A percentile compares a stretch with the other conserved stretches of the same genome.
phyloP scores from a whole-genome alignment of 2,113 vertebrate genomes.

The Arizona elegans region DNA sequence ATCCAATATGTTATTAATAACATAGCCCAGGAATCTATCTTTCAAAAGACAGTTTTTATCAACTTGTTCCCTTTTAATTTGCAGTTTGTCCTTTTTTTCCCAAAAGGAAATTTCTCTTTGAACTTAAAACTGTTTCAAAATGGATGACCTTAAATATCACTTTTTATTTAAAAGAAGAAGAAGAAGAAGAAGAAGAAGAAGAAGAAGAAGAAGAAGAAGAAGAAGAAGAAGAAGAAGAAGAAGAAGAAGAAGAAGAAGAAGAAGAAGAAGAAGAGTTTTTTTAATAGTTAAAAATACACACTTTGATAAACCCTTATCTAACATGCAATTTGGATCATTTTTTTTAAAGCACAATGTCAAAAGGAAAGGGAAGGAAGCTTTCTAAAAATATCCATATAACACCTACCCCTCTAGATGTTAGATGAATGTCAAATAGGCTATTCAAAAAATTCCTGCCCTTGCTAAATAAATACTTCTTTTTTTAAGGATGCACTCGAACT shows the following conservation, averaged over 20 bases:
- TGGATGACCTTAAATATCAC: constrained; percentile 34
- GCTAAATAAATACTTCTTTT: not conserved
- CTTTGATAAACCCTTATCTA: constrained; percentile 1
- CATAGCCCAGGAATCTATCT: constrained; percentile 45
- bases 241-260: too few species aligned
- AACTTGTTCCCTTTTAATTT: constrained; percentile 54
- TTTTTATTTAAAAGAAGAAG: not conserved
- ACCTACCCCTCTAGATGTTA: not conserved
- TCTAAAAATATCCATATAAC: not conserved
- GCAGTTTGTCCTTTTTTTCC: constrained; percentile 54
- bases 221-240: too few species aligned
- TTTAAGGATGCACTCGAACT: not conserved
- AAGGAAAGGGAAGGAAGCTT: not conserved
- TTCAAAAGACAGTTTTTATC: constrained; percentile 59
- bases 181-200: too few species aligned
- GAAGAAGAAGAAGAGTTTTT: not conserved
- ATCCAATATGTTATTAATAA: constrained; percentile 57
- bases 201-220: too few species aligned
- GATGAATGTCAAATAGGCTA: not conserved
- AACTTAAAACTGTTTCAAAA: constrained; percentile 35
- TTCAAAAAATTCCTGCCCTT: not conserved
- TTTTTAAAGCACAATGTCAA: not conserved
- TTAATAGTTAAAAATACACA: constrained; percentile 23
- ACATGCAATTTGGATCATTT: not conserved
- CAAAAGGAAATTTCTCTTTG: constrained; percentile 51